A percentile compares a stretch with the other conserved stretches of the same genome.
Conservation (phyloP, 2,113 vertebrate genomes). For the Corythaixoides concolor region DNA sequence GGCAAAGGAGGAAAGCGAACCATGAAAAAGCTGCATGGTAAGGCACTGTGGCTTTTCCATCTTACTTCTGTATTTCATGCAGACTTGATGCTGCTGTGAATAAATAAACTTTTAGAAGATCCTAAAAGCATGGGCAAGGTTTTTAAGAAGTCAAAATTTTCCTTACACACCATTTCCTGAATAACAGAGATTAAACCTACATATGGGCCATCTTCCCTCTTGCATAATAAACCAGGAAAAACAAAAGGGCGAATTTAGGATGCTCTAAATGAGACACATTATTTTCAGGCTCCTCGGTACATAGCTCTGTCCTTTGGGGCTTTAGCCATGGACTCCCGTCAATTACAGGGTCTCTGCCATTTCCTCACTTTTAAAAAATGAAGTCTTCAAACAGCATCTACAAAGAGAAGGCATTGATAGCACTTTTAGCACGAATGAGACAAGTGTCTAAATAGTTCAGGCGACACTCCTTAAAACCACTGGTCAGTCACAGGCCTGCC, state of each 20-base stretch:
- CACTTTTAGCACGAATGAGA: background rate
- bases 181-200: background rate
- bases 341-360: background rate
- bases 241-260: background rate
- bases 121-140: background rate
- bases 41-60: constrained; percentile 58
- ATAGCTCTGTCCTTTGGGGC: background rate
- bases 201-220: background rate
- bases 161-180: background rate
- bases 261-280: background rate
- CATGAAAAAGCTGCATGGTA: constrained; percentile 71
- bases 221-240: background rate
- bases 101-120: constrained; percentile 35
- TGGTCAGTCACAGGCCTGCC: background rate
- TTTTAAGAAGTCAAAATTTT: background rate
- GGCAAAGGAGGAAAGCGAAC: constrained; percentile 71
- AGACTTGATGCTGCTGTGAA: background rate
- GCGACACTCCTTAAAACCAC: background rate
- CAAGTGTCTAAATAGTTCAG: background rate
- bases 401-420: background rate
- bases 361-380: background rate
- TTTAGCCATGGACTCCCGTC: background rate
- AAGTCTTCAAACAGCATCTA: background rate
- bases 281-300: background rate
- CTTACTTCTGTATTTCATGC: constrained; percentile 25